A percentile compares a stretch with the other conserved stretches of the same genome.
These are phyloP conservation scores for Pluvianellus socialis DNA, from an alignment of 2,113 vertebrate species.

Conservation along the genomic window DNA sequence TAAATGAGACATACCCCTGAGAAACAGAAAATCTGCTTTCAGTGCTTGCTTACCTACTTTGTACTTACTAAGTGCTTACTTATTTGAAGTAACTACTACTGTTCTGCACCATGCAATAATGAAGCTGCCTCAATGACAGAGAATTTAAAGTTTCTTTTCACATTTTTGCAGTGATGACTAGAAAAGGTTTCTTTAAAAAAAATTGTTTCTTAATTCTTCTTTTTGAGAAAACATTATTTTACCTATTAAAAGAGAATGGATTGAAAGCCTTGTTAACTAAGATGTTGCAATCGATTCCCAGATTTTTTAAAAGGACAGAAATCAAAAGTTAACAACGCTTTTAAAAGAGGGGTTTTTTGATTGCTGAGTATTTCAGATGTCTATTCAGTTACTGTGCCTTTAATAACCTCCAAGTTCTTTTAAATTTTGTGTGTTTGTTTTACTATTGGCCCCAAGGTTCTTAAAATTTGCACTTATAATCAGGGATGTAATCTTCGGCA, in stretches of 20 bases:
- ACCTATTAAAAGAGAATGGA: background rate
- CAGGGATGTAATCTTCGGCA: background rate
- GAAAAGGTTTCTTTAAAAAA: too few species aligned
- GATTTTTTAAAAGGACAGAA: background rate
- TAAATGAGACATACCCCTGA: background rate
- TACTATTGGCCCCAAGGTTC: rapidly evolving
- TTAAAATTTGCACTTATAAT: background rate
- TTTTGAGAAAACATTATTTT: background rate
- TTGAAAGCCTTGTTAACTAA: background rate
- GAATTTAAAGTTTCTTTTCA: too few species aligned
- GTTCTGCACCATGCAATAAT: background rate
- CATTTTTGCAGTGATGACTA: too few species aligned
- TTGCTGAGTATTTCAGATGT: background rate
- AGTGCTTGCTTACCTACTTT: background rate
- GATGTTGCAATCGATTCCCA: rapidly evolving
- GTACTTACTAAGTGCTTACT: background rate
- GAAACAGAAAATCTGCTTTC: background rate
- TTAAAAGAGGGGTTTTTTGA: rapidly evolving
- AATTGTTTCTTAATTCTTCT: background rate
- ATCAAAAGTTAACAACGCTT: background rate
- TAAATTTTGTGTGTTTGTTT: background rate
- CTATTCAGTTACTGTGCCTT: background rate
- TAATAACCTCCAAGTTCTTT: background rate
- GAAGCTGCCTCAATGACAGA: too few species aligned
- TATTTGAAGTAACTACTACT: background rate